Evolutionary conservation across 2,113 vertebrate genomes (phyloP).

Genomic region (Brienomyrus brachyistius): DNA sequence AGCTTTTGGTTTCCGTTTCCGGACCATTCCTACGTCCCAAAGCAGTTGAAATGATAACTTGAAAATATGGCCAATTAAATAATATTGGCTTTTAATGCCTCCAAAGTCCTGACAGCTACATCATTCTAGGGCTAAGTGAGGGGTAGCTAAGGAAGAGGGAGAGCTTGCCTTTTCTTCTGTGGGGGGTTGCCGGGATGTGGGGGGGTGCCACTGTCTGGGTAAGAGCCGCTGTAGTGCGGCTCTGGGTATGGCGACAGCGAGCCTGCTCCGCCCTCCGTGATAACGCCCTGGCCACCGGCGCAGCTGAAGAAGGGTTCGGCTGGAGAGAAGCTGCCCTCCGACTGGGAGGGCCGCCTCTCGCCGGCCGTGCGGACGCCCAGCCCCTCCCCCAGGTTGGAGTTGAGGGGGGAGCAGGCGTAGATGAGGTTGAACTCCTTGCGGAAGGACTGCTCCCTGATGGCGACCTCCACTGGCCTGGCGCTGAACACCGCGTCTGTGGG

Average conservation of each 20-base stretch:
- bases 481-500: slow-evolving; percentile 53
- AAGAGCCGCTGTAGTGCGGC: slow-evolving; percentile 60
- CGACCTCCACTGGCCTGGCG: neutral
- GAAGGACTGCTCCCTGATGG: slow-evolving; percentile 78
- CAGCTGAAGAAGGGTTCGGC: slow-evolving; percentile 78
- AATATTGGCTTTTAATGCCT: neutral
- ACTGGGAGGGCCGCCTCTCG: slow-evolving; percentile 73
- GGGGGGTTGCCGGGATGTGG: slow-evolving; percentile 85
- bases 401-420: slow-evolving; percentile 96
- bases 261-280: slow-evolving; percentile 69
- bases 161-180: slow-evolving; percentile 92
- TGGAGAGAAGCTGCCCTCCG: slow-evolving; percentile 78
- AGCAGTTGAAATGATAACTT: neutral
- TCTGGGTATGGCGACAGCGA: slow-evolving; percentile 79
- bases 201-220: slow-evolving; percentile 68
- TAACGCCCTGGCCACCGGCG: slow-evolving; percentile 68
- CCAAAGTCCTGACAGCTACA: neutral
- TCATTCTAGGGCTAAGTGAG: too few relatives aligned
- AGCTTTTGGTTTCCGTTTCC: neutral
- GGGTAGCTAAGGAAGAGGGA: neutral
- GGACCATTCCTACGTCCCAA: neutral
- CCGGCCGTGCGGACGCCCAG: slow-evolving; percentile 58
- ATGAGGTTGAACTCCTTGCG: slow-evolving; percentile 99
- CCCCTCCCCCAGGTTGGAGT: slow-evolving; percentile 77
- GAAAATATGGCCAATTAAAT: neutral